Percentiles rank a stretch among this genome's conserved stretches.
phyloP scores from a whole-genome alignment of 2,113 vertebrate genomes.

The Microcebus ravelobensis region DNA sequence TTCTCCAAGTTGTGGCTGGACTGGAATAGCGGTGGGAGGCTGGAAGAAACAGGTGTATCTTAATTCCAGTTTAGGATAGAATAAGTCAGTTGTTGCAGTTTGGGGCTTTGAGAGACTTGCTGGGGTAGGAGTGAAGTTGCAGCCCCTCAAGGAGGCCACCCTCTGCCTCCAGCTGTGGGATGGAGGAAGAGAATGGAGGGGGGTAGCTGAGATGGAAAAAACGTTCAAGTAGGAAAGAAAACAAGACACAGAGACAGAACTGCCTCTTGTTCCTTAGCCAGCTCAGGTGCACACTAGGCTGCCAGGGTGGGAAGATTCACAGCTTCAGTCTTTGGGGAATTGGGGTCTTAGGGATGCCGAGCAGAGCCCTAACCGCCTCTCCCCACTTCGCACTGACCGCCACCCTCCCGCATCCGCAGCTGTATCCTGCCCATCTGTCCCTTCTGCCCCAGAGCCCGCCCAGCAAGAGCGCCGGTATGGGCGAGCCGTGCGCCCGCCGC shows the following conservation, averaged over 20 bases:
- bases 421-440: not conserved
- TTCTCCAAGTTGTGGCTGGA: not conserved
- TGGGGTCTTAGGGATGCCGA: not conserved
- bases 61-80: not conserved
- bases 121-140: not conserved
- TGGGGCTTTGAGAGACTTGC: not conserved
- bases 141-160: not conserved
- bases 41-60: not conserved
- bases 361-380: not conserved
- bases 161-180: not conserved
- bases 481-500: not conserved
- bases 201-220: slow-evolving; percentile 64
- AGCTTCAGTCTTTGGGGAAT: not conserved
- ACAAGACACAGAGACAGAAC: not conserved
- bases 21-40: not conserved
- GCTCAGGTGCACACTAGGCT: not conserved
- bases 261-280: not conserved
- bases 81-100: not conserved
- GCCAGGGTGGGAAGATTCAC: not conserved
- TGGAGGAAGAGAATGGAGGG: slow-evolving; percentile 58
- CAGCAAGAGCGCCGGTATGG: not conserved
- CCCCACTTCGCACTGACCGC: not conserved
- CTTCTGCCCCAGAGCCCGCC: not conserved
- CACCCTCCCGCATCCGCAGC: not conserved
- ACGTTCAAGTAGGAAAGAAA: slow-evolving; percentile 74